Evolutionary conservation across 2,113 vertebrate genomes (phyloP).

Genomic region (Mirza zaza): DNA sequence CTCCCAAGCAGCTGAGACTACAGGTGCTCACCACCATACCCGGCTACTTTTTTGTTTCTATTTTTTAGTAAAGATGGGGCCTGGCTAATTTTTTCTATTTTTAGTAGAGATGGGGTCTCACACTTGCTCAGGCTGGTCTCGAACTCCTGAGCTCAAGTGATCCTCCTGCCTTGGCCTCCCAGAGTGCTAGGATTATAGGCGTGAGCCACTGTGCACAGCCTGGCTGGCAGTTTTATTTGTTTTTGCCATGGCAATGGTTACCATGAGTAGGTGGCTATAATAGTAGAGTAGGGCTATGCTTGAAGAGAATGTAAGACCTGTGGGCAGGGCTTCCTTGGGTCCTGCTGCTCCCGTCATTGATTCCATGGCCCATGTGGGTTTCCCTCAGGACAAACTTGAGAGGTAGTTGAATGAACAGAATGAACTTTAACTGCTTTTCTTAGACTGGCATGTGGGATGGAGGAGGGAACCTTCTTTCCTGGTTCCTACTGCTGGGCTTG

Average conservation of each 20-base stretch:
- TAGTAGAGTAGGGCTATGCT: neutral
- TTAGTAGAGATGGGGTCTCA: no score
- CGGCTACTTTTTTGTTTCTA: no score
- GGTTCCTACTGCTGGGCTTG: neutral
- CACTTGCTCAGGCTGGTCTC: no score
- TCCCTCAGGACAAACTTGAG: constrained; percentile 34
- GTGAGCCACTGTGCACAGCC: no score
- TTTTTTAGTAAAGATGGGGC: no score
- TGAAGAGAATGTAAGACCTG: neutral
- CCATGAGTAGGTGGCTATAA: neutral
- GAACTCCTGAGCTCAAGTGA: no score
- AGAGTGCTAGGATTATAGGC: no score
- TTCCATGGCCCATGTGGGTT: constrained; percentile 6
- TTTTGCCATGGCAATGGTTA: neutral
- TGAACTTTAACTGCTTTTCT: constrained; percentile 57
- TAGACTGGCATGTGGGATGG: constrained; percentile 45
- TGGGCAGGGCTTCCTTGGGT: neutral
- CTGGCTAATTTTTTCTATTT: no score
- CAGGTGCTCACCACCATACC: no score
- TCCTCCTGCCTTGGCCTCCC: no score
- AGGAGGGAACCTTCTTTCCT: constrained; percentile 32
- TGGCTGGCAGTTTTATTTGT: neutral
- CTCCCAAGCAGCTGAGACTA: no score
- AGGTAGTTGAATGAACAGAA: constrained; percentile 42
- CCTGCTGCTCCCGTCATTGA: neutral